Evolutionary conservation across 1,140 invertebrate species (phyloP).

Genomic region (Aradophagus sp.): DNA sequence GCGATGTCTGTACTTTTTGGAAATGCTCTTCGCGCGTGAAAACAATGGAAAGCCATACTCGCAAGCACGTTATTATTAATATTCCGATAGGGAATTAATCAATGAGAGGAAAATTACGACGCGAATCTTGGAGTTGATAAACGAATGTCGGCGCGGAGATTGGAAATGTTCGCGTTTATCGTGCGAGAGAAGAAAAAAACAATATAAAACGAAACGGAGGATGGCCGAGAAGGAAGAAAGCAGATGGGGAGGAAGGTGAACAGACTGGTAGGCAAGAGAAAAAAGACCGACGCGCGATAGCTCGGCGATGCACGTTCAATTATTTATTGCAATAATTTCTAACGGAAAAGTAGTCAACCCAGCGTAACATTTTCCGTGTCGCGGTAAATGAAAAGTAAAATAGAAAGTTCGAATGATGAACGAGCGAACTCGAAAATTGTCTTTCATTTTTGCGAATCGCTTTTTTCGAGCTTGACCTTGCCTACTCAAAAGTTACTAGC

Average conservation of each 20-base stretch:
- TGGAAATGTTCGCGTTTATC: neutral
- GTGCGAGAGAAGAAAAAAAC: too few relatives aligned
- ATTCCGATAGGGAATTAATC: neutral
- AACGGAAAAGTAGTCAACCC: too few relatives aligned
- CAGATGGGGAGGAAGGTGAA: neutral
- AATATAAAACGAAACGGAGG: too few relatives aligned
- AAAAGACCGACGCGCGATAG: neutral
- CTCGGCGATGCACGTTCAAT: neutral
- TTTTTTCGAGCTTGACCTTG: neutral
- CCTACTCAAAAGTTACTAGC: neutral
- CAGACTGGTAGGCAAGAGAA: neutral
- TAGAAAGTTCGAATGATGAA: neutral
- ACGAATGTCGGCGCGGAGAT: neutral
- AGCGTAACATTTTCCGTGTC: too few relatives aligned
- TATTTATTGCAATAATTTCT: too few relatives aligned
- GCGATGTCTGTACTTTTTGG: too few relatives aligned
- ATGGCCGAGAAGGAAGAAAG: too few relatives aligned
- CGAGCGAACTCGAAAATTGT: too few relatives aligned
- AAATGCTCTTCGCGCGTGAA: too few relatives aligned
- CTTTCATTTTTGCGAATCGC: neutral
- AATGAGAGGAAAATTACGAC: neutral
- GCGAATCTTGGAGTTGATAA: neutral
- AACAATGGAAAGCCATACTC: too few relatives aligned
- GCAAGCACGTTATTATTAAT: neutral
- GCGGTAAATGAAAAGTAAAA: slow-evolving; percentile 1